A percentile compares a stretch with the other conserved stretches of the same genome.
phyloP scores from a whole-genome alignment of 1,140 invertebrate genomes.

The Nymphalis io region DNA sequence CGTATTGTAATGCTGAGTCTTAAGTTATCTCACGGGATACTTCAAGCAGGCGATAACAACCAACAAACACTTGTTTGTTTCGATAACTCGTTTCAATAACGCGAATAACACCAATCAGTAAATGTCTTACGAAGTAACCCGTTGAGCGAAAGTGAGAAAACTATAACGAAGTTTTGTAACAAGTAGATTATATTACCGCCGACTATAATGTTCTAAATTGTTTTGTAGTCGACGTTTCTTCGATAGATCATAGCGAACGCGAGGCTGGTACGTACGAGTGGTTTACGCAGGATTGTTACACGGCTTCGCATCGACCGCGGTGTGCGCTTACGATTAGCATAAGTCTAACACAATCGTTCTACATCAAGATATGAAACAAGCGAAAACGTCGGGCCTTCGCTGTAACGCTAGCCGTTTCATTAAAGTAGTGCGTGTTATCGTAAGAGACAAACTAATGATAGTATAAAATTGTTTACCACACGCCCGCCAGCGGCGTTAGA shows the following conservation, averaged over 20 bases:
- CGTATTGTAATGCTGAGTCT: conserved; percentile 35
- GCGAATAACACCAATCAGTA: background rate
- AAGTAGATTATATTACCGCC: conserved; percentile 38
- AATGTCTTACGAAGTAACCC: conserved; percentile 52
- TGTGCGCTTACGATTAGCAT: conserved; percentile 37
- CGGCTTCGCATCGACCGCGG: conserved; percentile 26
- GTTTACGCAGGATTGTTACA: conserved; percentile 32
- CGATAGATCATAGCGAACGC: conserved; percentile 24
- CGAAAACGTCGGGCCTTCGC: conserved; percentile 29
- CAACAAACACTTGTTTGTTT: background rate
- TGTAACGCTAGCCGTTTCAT: conserved; percentile 33
- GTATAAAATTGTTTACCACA: conserved; percentile 77
- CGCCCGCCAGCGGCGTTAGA: conserved; percentile 68
- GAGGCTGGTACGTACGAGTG: conserved; percentile 18
- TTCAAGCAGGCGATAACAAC: background rate
- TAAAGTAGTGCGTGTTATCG: conserved; percentile 42
- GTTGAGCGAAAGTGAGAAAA: conserved; percentile 53
- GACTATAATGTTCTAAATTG: conserved; percentile 57
- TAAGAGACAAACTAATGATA: conserved; percentile 76
- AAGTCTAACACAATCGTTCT: conserved; percentile 23
- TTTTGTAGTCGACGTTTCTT: conserved; percentile 40
- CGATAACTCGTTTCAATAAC: background rate
- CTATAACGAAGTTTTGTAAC: conserved; percentile 55
- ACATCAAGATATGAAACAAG: conserved; percentile 1
- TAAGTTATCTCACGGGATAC: conserved; percentile 28